Evolutionary conservation across 2,113 vertebrate genomes (phyloP), one percentile per base, ranked within the genome.

Genomic region (Seriola rivoliana): DNA sequence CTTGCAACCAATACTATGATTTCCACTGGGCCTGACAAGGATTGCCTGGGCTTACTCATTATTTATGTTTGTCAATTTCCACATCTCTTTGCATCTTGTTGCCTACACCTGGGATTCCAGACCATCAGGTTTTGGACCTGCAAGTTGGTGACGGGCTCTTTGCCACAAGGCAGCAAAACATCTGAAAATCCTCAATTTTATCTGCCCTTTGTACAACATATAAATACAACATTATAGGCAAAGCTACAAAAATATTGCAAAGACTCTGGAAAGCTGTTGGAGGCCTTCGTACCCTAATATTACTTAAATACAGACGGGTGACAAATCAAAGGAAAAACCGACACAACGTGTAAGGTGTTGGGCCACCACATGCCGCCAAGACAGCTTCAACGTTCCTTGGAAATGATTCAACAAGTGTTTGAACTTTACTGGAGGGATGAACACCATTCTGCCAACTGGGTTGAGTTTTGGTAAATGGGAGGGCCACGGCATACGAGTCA

Each of bases 41-140:
- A 90, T 84, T 52, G 54, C 65, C 75, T 6, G 36, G 69, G 42
- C 68, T 92, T 85, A 78, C 80, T 91, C 74, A 90, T 89, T 91
- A 89, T 91, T 92, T 85, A 86, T 86, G 79, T 84, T 77, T 81
- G 55, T 83, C 81, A 63, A 55, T 90, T 89, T 87, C 77, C 38
- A 77, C 84, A 81, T 88, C 60, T 88, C 71, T 85, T 80, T 89
- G 88, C 87, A 85, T 88, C 86, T 85, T 80, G 85, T 89, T 86
- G 84, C 64, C 72, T 66, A 65, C 71, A 87, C 69, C 64, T 74
- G 67, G 67, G 65, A 88, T 84, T 86, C 83, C 71, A 81, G 42
- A 78, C 82, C 59, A 63, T 74, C 80, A 79, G 62, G 70, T 87
- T 71, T 46, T 9, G 13, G 75, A 75, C 66, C 48, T 52, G 63